Evolutionary conservation across 2,888 invertebrate genomes (phyloP).

Genomic region (Heliconius ismenius): DNA sequence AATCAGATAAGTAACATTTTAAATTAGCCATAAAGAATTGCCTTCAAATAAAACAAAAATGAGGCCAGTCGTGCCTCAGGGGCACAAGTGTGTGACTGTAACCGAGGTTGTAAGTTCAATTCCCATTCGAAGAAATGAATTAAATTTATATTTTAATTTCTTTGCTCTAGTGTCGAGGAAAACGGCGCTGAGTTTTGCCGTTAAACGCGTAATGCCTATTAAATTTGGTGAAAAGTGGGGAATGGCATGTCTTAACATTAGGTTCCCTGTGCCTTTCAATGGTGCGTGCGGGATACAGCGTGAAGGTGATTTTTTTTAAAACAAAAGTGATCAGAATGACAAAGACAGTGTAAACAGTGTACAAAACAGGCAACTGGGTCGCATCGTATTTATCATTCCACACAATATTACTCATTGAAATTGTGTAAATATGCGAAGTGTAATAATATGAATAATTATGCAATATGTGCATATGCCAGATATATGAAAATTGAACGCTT

Average conservation of each 20-base stretch:
- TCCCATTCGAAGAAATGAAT: too few species aligned
- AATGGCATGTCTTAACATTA: too few species aligned
- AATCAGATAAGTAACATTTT: conserved; percentile 74
- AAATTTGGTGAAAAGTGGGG: too few species aligned
- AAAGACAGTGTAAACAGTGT: conserved; percentile 67
- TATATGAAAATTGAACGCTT: conserved; percentile 7
- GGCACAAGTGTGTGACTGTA: too few species aligned
- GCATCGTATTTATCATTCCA: conserved; percentile 60
- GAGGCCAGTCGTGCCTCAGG: too few species aligned
- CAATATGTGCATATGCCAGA: conserved; percentile 40
- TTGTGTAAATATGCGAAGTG: conserved; percentile 48
- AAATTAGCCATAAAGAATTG: conserved; percentile 72
- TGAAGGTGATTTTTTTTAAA: conserved; percentile 45
- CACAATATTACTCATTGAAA: conserved; percentile 64
- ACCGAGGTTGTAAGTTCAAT: too few species aligned
- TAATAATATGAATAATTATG: conserved; percentile 45
- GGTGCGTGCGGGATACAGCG: too few species aligned
- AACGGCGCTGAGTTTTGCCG: too few species aligned
- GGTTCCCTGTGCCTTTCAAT: too few species aligned
- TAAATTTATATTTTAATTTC: too few species aligned
- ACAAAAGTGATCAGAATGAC: conserved; percentile 73
- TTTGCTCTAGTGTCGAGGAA: too few species aligned
- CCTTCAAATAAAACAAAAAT: conserved; percentile 60
- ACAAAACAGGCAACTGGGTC: conserved; percentile 62
- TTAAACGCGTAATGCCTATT: too few species aligned